These are phyloP conservation scores for Dendrocincla tyrannina DNA, from an alignment of 2,797 vertebrate genomes.

Conservation along the genomic window DNA sequence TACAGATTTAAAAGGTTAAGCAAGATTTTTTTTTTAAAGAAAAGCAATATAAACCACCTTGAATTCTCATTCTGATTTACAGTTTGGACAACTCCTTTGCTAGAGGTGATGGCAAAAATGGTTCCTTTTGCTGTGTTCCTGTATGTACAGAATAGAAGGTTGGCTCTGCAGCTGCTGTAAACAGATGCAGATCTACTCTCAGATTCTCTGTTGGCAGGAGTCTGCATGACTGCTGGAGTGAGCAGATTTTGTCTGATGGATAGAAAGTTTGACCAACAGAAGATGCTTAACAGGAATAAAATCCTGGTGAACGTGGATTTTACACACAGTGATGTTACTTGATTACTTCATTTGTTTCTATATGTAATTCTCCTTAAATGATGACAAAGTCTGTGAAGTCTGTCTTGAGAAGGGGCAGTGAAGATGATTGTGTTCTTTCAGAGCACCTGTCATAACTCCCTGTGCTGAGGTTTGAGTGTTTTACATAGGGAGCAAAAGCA, in stretches of 20 bases:
- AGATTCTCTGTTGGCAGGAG: not conserved
- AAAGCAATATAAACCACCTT: not conserved
- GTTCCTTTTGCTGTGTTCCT: not conserved
- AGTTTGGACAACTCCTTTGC: constrained; percentile 70
- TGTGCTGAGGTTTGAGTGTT: not conserved
- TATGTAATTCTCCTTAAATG: not conserved
- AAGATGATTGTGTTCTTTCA: not conserved
- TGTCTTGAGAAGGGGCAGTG: not conserved
- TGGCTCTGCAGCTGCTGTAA: not conserved
- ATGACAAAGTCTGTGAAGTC: not conserved
- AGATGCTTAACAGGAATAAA: not conserved
- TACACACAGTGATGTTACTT: not conserved
- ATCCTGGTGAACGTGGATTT: not conserved
- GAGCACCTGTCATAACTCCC: not conserved
- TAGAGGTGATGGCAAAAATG: not conserved
- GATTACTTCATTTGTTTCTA: not conserved
- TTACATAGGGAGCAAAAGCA: not conserved
- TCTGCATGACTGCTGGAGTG: not conserved
- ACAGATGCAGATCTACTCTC: not conserved
- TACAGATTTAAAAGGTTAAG: not conserved
- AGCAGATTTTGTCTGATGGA: not conserved
- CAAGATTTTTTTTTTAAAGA: not conserved
- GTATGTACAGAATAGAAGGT: not conserved
- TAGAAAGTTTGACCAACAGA: not conserved
- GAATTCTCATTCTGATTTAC: constrained; percentile 10